Base-by-base conservation (phyloP, 2,797 vertebrate genomes). In the Cyprinodon diabolis region DNA sequence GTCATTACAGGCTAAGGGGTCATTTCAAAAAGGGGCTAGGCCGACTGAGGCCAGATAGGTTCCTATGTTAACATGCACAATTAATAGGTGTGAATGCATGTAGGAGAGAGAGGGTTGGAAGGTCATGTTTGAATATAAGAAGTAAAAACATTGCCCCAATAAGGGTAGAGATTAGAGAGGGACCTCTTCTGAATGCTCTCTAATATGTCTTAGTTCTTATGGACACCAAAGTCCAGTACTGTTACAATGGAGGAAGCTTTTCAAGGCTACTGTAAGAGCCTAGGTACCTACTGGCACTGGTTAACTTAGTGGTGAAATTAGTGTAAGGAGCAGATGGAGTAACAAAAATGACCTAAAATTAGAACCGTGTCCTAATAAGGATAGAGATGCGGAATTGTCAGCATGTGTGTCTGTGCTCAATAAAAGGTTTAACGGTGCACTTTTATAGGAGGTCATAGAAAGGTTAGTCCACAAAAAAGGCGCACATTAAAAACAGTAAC, bases 1-100 rank as follows among this genome's bases (percentile, higher is more conserved):
- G 96, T 97, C 96, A 94, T 78, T 23, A 77, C 82, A 94, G 96
- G 96, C 96, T 94, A 94, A 83, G 77, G 92, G 91, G 91, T 95
- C 93, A 91, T 79, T 90, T 90, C 84, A 91, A 82, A 30, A 92
- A 91, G 89, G 74, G 90, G 92, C 94, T 89, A 91, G 91, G 69
- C 86, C 89, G 88, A 93, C 89, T 83, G 85, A 89, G 90, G 86
- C 90, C 90, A 89, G 86, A 91, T 85, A 71, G 48, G 49, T 43
- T 82, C 74, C 72, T 88, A 69, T 68, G 71, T 70, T 82, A 74
- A 83, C 76, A 86, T 78, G 78, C 78, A 78, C 47, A 51, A 74
- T 88, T 86, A 71, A 77, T 84, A 67, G 68, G 67, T 79, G 83
- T 85, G 86, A 84, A 84, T 84, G 74, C 72, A 82, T 23, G 35